Evolutionary conservation across 2,797 vertebrate genomes (phyloP).

Genomic region (Ambastaia sidthimunki): DNA sequence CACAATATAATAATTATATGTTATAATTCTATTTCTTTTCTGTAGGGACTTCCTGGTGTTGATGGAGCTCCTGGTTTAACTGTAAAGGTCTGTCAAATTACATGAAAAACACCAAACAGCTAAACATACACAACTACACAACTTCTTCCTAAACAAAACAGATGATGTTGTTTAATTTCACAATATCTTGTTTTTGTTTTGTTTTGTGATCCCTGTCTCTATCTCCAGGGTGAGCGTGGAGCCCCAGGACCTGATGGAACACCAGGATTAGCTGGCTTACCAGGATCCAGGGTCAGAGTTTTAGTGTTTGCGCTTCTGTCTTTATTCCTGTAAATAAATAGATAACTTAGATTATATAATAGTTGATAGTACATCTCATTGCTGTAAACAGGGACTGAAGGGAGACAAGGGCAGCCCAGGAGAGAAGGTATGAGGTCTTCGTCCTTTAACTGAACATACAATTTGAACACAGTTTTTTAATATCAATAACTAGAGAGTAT

Average conservation of each 20-base stretch:
- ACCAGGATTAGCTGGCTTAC: conserved; percentile 77
- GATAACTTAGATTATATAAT: no score
- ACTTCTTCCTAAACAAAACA: neutral
- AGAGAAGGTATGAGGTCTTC: conserved; percentile 69
- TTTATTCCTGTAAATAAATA: neutral
- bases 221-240: conserved; percentile 77
- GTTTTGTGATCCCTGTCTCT: neutral
- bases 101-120: neutral
- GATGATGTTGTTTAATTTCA: neutral
- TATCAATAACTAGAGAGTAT: no score
- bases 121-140: neutral
- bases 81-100: conserved; percentile 71
- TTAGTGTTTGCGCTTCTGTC: neutral
- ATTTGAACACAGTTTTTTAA: neutral
- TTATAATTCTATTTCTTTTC: neutral
- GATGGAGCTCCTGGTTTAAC: conserved; percentile 72
- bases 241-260: conserved; percentile 74
- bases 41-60: conserved; percentile 76
- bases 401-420: conserved; percentile 81
- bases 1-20: neutral
- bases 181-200: neutral
- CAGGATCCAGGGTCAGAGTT: conserved; percentile 76
- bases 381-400: conserved; percentile 73
- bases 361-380: neutral
- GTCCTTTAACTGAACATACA: neutral